phyloP scores from a whole-genome alignment of 92 coral and sea anemone species.

The Scolanthus callimorphus region DNA sequence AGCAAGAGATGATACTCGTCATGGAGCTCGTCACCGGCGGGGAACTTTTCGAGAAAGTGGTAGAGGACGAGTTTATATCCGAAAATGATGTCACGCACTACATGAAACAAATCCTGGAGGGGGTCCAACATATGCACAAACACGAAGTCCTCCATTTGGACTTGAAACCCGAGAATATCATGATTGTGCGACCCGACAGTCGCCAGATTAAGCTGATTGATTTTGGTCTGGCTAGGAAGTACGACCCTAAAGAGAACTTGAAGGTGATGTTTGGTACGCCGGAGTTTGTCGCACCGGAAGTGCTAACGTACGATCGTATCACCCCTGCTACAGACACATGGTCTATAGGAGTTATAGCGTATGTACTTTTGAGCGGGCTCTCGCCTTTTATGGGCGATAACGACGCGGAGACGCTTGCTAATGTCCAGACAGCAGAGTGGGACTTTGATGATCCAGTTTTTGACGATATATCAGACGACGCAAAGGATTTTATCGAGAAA shows the following conservation, averaged over 20 bases:
- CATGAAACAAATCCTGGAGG: constrained; percentile 93
- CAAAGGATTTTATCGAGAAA: constrained; percentile 79
- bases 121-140: constrained; percentile 90
- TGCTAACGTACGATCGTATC: constrained; percentile 83
- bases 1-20: constrained; percentile 91
- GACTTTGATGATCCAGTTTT: constrained; percentile 98
- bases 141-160: constrained; percentile 86
- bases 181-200: constrained; percentile 90
- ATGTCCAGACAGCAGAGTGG: constrained; percentile 91
- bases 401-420: constrained; percentile 92
- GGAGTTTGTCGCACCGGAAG: constrained; percentile 99
- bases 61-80: constrained; percentile 93
- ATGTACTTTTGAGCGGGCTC: constrained; percentile 90
- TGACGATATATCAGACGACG: constrained; percentile 83
- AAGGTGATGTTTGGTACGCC: constrained; percentile 99
- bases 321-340: constrained; percentile 97
- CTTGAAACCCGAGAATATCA: constrained; percentile 95
- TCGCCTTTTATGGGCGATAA: constrained; percentile 98
- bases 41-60: constrained; percentile 93
- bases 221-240: constrained; percentile 93
- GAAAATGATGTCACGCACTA: constrained; percentile 88
- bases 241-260: constrained; percentile 85
- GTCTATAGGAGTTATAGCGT: constrained; percentile 99
- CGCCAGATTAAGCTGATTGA: constrained; percentile 93
- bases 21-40: constrained; percentile 96